phyloP scores from a whole-genome alignment of 2,113 vertebrate species.

The Mystacornis crossleyi region DNA sequence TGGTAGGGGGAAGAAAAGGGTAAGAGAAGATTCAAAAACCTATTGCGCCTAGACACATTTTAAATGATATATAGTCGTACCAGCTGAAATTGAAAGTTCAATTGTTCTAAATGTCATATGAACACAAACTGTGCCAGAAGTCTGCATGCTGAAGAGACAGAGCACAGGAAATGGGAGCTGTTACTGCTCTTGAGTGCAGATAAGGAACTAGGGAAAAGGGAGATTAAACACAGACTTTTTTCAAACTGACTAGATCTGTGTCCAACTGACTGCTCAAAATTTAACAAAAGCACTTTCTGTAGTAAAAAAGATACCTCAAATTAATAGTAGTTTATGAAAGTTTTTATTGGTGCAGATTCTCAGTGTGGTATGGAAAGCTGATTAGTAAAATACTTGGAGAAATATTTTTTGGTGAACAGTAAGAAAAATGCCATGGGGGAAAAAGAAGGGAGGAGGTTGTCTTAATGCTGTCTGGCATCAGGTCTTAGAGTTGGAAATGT shows the following conservation, averaged over 20 bases:
- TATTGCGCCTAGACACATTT: not conserved
- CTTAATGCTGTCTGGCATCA: not conserved
- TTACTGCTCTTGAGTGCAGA: not conserved
- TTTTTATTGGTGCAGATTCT: not conserved
- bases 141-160: not conserved
- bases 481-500: not conserved
- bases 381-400: not conserved
- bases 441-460: not conserved
- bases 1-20: rapidly evolving
- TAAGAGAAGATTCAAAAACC: not conserved
- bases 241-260: not conserved
- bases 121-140: not conserved
- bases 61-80: not conserved
- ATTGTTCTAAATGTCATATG: constrained; percentile 7
- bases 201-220: not conserved
- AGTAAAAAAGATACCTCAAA: not conserved
- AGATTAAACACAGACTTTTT: not conserved
- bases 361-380: not conserved
- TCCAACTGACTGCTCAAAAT: not conserved
- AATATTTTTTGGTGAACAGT: not conserved
- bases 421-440: not conserved
- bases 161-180: not conserved
- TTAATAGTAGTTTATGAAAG: not conserved
- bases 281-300: not conserved
- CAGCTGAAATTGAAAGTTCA: not conserved